Base-by-base conservation (phyloP, 2,113 vertebrate genomes). In the Hymenochirus boettgeri region DNA sequence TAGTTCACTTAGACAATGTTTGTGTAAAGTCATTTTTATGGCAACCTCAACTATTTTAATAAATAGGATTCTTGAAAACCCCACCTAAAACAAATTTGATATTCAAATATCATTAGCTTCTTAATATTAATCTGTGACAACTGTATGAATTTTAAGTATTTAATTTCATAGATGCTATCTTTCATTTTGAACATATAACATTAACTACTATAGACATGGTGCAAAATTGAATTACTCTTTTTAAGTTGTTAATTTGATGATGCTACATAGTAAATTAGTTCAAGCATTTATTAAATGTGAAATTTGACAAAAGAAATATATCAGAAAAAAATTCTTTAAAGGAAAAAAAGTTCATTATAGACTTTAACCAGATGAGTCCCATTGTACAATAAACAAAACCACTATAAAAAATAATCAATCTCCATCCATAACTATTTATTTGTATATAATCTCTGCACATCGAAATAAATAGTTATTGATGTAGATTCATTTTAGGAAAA, bases 101-200 rank as follows among this genome's bases (percentile, higher is more conserved):
- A 26, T 26, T 53, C 50, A 53, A 11, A 17, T 53, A 12, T 53
- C 15, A 53, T 25, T 53, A 53, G 24, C 13, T 25, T 53, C 6
- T 23, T 26, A 23, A 25, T 17, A 53, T 53, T 24, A 15, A 25
- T 53, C 50, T 10, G 24, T 25, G 50, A 26, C 24, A 53, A 26
- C 6, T 5, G 10, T 26, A 15, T 17, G 24, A 26, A 26, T 26
- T 24, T 35, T 22, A 51, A 22, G 21, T 51, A 22, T 21, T 3
- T 22, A 51, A 51, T 21, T 27, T n/a, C 15, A 53, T 15, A 27
- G 24, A 26, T 53, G 50, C 24, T 53, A 53, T 53, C 50, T 53
- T 25, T 53, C 2, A 53, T 53, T 53, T 26, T 53, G 4, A 26
- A 15, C 25, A 17, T 26, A 25, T 53, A 17, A 26, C 27, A 53